Percentiles rank a stretch among this genome's conserved stretches.
Conservation (phyloP, 2,113 vertebrate species). For the Sphyrna mokarran region DNA sequence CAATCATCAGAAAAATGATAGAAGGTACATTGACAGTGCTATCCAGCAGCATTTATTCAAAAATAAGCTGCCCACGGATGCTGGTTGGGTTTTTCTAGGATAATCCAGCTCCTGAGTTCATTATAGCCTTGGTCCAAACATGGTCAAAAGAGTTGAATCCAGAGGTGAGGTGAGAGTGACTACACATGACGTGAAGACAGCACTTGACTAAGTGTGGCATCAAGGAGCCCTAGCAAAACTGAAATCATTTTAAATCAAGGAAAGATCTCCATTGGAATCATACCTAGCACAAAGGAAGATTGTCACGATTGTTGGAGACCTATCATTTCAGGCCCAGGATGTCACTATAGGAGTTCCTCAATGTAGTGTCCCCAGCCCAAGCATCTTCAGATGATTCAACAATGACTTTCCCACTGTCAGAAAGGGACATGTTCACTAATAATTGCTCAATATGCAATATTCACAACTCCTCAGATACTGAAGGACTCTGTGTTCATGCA, state of each 20-base stretch:
- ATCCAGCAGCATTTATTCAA: not conserved
- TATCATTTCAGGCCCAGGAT: not conserved
- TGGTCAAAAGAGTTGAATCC: not conserved
- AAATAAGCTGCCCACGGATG: not conserved
- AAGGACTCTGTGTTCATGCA: not conserved
- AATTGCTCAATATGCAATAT: not conserved
- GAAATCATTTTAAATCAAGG: not conserved
- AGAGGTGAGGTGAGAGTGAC: not conserved
- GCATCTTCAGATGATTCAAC: not conserved
- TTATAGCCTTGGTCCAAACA: not conserved
- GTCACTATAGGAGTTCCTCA: not conserved
- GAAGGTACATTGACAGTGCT: not conserved
- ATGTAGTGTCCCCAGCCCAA: not conserved
- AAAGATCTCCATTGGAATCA: not conserved
- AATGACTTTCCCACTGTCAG: not conserved
- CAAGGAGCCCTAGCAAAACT: not conserved
- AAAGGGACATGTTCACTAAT: not conserved
- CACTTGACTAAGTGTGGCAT: not conserved
- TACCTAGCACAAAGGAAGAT: not conserved
- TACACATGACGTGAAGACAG: not conserved
- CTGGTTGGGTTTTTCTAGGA: not conserved
- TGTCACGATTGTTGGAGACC: not conserved
- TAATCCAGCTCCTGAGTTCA: not conserved
- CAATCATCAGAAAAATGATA: not conserved
- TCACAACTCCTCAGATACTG: not conserved